Evolutionary conservation across 2,113 vertebrate genomes (phyloP).

Genomic region (Dicaeum eximium): DNA sequence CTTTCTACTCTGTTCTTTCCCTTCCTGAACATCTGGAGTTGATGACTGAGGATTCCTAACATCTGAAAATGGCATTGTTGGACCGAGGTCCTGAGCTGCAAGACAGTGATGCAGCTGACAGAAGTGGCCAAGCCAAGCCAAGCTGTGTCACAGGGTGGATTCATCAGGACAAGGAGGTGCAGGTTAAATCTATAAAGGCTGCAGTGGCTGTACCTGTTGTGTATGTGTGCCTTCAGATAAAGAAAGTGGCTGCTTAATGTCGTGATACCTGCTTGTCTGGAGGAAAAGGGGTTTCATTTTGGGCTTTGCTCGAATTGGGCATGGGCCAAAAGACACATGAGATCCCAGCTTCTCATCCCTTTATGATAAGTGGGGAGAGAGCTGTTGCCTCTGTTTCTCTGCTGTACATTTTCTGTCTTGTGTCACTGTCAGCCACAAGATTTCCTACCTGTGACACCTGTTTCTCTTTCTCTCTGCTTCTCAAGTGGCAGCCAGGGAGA

Average conservation of each 20-base stretch:
- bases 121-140: neutral
- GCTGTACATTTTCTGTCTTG: neutral
- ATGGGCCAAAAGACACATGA: neutral
- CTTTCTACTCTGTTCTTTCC: neutral
- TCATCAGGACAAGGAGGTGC: neutral
- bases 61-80: rapidly evolving
- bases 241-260: neutral
- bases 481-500: neutral
- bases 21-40: neutral
- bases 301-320: neutral
- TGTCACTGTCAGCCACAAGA: neutral
- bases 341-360: neutral
- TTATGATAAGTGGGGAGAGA: neutral
- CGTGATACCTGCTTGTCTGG: neutral
- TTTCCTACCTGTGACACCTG: neutral
- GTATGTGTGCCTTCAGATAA: neutral
- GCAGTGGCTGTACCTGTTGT: neutral
- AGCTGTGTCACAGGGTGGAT: neutral
- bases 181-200: neutral
- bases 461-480: neutral
- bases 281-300: neutral
- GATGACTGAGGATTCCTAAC: neutral
- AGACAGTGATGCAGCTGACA: neutral
- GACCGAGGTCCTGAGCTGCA: neutral
- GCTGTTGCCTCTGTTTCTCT: neutral